A percentile compares a stretch with the other conserved stretches of the same genome.
phyloP scores from a whole-genome alignment of 2,797 vertebrate genomes.

The Anomalospiza imberbis region DNA sequence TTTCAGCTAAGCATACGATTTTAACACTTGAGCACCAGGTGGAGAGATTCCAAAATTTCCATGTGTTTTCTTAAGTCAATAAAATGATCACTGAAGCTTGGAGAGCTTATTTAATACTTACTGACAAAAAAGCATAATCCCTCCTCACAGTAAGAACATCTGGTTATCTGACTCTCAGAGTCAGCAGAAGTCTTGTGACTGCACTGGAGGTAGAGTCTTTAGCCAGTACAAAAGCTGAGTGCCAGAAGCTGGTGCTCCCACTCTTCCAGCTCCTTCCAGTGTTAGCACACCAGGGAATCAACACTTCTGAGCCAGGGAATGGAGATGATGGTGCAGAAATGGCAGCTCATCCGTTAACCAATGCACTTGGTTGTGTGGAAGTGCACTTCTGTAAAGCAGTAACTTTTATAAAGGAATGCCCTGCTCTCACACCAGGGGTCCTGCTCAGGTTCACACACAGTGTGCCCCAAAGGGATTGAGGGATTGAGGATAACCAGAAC shows the following conservation, averaged over 20 bases:
- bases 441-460: neutral
- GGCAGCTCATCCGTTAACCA: neutral
- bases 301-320: neutral
- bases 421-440: neutral
- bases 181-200: neutral
- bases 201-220: neutral
- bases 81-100: neutral
- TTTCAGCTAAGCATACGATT: neutral
- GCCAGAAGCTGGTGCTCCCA: neutral
- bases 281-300: neutral
- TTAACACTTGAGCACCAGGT: neutral
- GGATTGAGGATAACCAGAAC: neutral
- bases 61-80: neutral
- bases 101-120: neutral
- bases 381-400: neutral
- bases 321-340: neutral
- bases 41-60: slow-evolving; percentile 3
- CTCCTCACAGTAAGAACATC: neutral
- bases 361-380: neutral
- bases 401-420: neutral
- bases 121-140: neutral
- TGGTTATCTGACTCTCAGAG: neutral
- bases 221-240: neutral
- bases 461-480: neutral
- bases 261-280: neutral